A percentile compares a stretch with the other conserved stretches of the same genome.
phyloP scores from a whole-genome alignment of 2,113 vertebrate species.

The Tragelaphus imberbis region DNA sequence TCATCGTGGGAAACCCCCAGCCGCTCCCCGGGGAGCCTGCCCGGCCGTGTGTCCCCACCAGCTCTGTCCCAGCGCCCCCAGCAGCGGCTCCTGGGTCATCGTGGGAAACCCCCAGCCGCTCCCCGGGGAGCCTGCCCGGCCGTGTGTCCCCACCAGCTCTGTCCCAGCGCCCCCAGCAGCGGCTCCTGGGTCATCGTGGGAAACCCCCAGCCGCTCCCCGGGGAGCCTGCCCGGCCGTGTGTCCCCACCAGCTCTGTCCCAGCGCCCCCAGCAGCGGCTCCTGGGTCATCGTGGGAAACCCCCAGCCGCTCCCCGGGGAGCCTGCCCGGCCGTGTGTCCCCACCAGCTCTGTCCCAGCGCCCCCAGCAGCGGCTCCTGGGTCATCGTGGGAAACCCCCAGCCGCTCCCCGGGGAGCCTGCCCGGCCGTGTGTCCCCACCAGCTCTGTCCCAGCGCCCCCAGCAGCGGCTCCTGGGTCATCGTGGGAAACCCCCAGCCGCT shows the following conservation, averaged over 20 bases:
- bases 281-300: background rate
- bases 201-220: background rate
- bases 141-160: background rate
- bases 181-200: no score
- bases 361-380: background rate
- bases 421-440: background rate
- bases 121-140: no score
- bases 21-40: fast-evolving
- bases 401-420: fast-evolving
- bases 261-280: no score
- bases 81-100: no score
- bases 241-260: background rate
- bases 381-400: background rate
- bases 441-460: background rate
- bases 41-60: background rate
- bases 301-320: fast-evolving
- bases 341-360: background rate
- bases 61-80: background rate
- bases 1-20: background rate
- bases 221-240: fast-evolving
- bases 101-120: fast-evolving
- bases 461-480: no score
- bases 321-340: background rate
- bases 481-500: background rate
- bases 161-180: background rate